Base-by-base conservation (phyloP, 2,888 invertebrate species). In the Apotomis betuletana region DNA sequence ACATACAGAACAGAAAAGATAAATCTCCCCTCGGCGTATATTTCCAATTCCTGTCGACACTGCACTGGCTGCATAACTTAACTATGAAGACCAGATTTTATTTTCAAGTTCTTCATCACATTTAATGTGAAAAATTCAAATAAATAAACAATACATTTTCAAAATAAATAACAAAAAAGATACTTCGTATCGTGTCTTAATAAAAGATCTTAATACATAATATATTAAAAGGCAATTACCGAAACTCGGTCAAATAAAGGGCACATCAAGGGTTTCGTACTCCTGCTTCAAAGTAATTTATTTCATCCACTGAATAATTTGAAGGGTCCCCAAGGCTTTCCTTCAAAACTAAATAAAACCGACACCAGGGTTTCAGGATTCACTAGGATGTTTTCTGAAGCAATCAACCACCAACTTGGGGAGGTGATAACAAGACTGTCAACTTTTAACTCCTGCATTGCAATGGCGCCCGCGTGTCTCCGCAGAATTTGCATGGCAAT, bases 401-500 rank as follows among this genome's bases (percentile, higher is more conserved):
- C 63, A 63, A 44, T 63, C 41, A 59, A 59, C 27, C 15, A 27
- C 44, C n/a, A 65, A 57, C 46, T 44, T 6, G 55, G 57, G 44
- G n/a, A 46, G 49, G 49, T 51, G 41, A 63, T 36, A 51, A 55
- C 59, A 51, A 59, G 58, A 62, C 52, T 70, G 27, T 12, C 41
- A 57, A 62, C 68, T 59, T 51, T 57, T 75, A 59, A 69, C 75
- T 74, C 65, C 63, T 68, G 61, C 80, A 84, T 82, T 83, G 82
- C 78, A 78, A 85, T 81, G 80, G 80, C 75, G 76, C 77, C 81
- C 80, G 79, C 79, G 81, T 83, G 79, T 79, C 74, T 76, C 72
- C 70, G 67, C 77, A 73, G 75, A 81, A 85, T 89, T 87, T 85
- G 84, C 89, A 88, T 87, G 76, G 79, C 80, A 84, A 84, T 83